phyloP scores from a whole-genome alignment of 2,797 vertebrate genomes.

The Chaetophractus vellerosus region DNA sequence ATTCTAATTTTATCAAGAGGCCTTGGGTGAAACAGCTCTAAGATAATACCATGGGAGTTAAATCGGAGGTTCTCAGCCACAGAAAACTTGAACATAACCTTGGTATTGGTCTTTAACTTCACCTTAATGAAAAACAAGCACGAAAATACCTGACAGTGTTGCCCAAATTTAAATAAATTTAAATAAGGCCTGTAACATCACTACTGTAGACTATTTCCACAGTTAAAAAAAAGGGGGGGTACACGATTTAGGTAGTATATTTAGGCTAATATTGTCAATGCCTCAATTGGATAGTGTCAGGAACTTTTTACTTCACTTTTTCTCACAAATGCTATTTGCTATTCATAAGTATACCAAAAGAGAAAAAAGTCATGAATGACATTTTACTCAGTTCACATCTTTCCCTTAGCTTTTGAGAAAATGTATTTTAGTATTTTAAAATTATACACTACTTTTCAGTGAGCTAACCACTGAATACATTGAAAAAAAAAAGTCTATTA shows the following conservation, averaged over 20 bases:
- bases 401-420: constrained; percentile 25
- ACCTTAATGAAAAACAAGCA: constrained; percentile 13
- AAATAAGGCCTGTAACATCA: neutral
- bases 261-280: neutral
- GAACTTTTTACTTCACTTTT: neutral
- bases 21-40: neutral
- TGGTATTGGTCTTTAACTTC: neutral
- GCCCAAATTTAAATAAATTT: neutral
- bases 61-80: neutral
- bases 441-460: neutral
- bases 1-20: neutral
- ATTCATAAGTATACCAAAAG: neutral
- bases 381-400: neutral
- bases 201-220: neutral
- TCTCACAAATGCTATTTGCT: neutral
- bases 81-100: neutral
- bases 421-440: constrained; percentile 19
- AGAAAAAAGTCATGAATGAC: neutral
- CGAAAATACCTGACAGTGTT: neutral
- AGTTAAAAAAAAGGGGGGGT: neutral
- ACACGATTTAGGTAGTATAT: neutral
- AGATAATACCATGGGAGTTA: neutral
- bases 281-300: neutral
- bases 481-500: neutral
- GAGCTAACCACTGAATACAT: neutral